These are phyloP conservation scores for Idaea biselata DNA, from an alignment of 2,888 invertebrate species.

Conservation along the genomic window DNA sequence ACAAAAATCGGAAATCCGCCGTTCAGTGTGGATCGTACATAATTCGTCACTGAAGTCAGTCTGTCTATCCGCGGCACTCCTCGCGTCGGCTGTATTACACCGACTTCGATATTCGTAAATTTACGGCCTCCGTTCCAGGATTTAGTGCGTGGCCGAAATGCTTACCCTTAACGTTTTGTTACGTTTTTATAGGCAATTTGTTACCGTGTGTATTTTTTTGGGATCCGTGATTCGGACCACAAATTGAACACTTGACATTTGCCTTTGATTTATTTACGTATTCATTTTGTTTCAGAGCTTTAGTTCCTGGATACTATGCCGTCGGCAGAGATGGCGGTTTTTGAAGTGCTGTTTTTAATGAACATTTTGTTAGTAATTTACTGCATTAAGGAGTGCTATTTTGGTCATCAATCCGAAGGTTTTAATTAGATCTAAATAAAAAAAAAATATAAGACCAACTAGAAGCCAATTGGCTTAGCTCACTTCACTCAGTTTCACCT, in stretches of 20 bases:
- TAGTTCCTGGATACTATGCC: too few species aligned
- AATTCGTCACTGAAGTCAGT: not conserved
- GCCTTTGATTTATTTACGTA: conserved; percentile 32
- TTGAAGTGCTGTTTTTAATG: too few species aligned
- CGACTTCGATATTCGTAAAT: conserved; percentile 70
- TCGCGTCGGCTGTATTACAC: conserved; percentile 61
- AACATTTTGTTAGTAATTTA: too few species aligned
- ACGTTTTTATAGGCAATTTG: conserved; percentile 78
- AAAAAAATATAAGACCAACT: too few species aligned
- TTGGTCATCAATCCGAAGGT: too few species aligned
- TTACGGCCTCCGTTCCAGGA: conserved; percentile 63
- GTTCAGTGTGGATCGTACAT: not conserved
- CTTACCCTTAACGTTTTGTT: conserved; percentile 74
- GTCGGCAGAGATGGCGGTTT: too few species aligned
- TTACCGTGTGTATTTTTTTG: conserved; percentile 74
- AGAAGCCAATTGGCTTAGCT: too few species aligned
- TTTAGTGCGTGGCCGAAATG: conserved; percentile 77
- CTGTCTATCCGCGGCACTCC: conserved; percentile 33
- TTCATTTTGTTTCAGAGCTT: conserved; percentile 2
- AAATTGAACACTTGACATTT: conserved; percentile 52
- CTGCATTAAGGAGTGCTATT: too few species aligned
- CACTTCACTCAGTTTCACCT: too few species aligned
- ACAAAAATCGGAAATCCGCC: conserved; percentile 2
- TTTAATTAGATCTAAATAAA: too few species aligned
- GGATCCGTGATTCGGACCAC: conserved; percentile 57